Base-by-base conservation (phyloP, 2,797 vertebrate species). In the Oophaga sylvatica region DNA sequence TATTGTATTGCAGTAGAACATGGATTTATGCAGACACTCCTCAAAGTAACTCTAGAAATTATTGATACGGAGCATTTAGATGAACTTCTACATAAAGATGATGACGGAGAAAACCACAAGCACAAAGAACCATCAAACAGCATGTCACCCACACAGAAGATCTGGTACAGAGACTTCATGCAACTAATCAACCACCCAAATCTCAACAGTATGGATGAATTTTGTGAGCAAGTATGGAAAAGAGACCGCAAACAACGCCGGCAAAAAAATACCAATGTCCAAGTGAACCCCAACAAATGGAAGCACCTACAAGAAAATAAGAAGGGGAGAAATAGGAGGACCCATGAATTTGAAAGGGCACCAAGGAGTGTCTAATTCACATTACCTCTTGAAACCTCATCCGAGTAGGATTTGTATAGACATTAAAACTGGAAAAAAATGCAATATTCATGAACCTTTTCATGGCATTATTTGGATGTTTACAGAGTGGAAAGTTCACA, bases 101-200 rank as follows among this genome's bases (percentile, higher is more conserved):
- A 96, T 0, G 96, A 96, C 15, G 90, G 93, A 0, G 92, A 95
- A 0, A 92, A 90, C 82, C 87, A 93, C 63, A 95, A 93, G 80
- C 92, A 91, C 89, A 97, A 96, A 88, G 94, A 95, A 16, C 90
- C 94, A 1, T 91, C 94, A 3, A 94, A 94, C 68, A 95, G 94
- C 86, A 96, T 97, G 93, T 94, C 94, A 0, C 95, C 96, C 5
- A 97, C 93, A 91, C 97, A 97, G 48, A 99, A 96, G 92, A 94
- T 99, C 87, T 99, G 98, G 98, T 99, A 99, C 93, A 95, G 97
- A 90, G 98, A 99, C 96, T 99, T 99, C 93, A 96, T 99, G 94
- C 97, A 98, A 89, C 92, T 99, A 90, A 97, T 99, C 88, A 98
- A 97, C 92, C 98, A 99, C 85, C 98, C 98, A 2, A 98, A 97